Evolutionary conservation across 2,797 vertebrate genomes (phyloP).

Genomic region (Hemitrygon akajei): DNA sequence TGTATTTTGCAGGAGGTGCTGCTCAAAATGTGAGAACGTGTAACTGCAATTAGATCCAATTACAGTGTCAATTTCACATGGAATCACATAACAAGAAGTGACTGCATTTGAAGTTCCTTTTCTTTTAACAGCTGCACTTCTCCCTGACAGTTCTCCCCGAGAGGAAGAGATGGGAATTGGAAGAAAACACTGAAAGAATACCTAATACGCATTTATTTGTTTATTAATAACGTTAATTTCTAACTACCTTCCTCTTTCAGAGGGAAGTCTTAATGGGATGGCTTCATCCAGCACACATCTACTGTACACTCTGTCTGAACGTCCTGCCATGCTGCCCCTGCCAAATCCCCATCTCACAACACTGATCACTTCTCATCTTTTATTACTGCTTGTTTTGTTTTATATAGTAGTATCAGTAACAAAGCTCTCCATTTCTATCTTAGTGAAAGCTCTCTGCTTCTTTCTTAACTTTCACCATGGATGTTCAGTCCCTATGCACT

Average conservation of each 20-base stretch:
- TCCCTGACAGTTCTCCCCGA: not conserved
- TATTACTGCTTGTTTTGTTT: no score
- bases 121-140: not conserved
- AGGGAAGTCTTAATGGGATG: not conserved
- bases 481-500: no score
- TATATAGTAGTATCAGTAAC: no score
- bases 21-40: not conserved
- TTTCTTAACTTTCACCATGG: no score
- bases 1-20: not conserved
- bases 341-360: no score
- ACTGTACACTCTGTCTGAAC: no score
- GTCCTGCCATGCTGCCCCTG: no score
- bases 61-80: constrained; percentile 22
- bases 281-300: not conserved
- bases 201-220: not conserved
- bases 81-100: not conserved
- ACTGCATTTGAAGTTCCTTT: not conserved
- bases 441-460: no score
- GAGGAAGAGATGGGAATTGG: not conserved
- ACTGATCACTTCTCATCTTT: no score
- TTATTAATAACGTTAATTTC: not conserved
- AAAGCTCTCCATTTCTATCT: no score
- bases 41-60: constrained; percentile 28
- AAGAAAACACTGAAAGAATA: not conserved
- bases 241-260: not conserved